These are phyloP conservation scores for Apolygus lucorum DNA, from an alignment of 1,140 invertebrate genomes.

Conservation along the genomic window DNA sequence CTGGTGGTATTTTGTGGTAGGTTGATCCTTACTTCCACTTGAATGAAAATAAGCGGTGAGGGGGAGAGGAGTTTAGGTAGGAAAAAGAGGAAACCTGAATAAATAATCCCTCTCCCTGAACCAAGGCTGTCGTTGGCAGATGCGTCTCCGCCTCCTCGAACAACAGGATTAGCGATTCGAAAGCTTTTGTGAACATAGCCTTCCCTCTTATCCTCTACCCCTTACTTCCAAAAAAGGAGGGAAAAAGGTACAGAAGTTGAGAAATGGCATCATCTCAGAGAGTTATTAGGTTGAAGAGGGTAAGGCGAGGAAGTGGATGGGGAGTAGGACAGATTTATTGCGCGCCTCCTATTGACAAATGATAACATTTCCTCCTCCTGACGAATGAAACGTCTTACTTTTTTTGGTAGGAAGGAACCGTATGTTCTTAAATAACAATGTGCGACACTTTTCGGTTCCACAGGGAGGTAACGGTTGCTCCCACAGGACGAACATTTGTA, in stretches of 20 bases:
- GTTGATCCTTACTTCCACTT: too few relatives aligned
- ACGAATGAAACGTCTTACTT: slow-evolving; percentile 9
- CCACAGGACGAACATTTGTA: neutral
- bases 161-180: slow-evolving; percentile 13
- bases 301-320: neutral
- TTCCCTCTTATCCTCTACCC: neutral
- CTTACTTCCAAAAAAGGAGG: neutral
- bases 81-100: neutral
- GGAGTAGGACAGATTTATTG: slow-evolving; percentile 9
- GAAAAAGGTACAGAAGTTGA: slow-evolving; percentile 2
- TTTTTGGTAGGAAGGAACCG: neutral
- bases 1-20: too few relatives aligned
- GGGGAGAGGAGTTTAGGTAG: too few relatives aligned
- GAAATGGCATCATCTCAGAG: slow-evolving; percentile 6
- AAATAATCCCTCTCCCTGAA: neutral
- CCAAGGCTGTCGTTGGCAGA: neutral
- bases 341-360: slow-evolving; percentile 2
- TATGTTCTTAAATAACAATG: slow-evolving; percentile 9
- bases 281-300: slow-evolving; percentile 2
- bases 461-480: neutral
- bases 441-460: neutral
- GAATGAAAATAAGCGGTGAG: too few relatives aligned
- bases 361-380: slow-evolving; percentile 6
- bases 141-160: neutral
- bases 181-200: slow-evolving; percentile 5